Percentiles rank a stretch among this genome's conserved stretches.
These are phyloP conservation scores for Heteronetta atricapilla DNA, from an alignment of 2,113 vertebrate genomes.

Conservation along the genomic window DNA sequence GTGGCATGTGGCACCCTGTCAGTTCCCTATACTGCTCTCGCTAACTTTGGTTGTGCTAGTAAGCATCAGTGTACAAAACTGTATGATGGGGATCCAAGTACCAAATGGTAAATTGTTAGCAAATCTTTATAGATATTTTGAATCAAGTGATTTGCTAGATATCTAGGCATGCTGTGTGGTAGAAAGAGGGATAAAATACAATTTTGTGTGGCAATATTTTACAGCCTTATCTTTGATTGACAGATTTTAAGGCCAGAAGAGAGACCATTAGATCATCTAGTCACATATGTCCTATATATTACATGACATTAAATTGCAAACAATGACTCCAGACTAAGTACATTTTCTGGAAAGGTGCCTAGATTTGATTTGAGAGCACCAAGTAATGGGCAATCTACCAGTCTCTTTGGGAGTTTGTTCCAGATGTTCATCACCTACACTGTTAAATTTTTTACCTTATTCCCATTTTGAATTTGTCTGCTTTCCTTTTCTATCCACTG, in stretches of 20 bases:
- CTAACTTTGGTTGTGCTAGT: neutral
- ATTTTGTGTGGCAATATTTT: neutral
- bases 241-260: neutral
- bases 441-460: neutral
- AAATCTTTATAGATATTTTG: neutral
- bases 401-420: neutral
- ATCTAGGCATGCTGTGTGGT: neutral
- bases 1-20: fast-evolving
- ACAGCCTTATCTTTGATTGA: neutral
- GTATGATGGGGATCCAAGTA: neutral
- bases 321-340: neutral
- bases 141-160: neutral
- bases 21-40: neutral
- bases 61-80: neutral
- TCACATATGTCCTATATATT: neutral
- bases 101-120: neutral
- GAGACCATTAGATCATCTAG: neutral
- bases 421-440: neutral
- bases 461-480: neutral
- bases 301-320: neutral
- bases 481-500: neutral
- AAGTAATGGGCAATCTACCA: neutral
- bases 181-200: neutral
- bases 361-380: neutral
- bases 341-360: neutral